phyloP scores from a whole-genome alignment of 2,888 invertebrate species.

The Drosophila neotestacea region DNA sequence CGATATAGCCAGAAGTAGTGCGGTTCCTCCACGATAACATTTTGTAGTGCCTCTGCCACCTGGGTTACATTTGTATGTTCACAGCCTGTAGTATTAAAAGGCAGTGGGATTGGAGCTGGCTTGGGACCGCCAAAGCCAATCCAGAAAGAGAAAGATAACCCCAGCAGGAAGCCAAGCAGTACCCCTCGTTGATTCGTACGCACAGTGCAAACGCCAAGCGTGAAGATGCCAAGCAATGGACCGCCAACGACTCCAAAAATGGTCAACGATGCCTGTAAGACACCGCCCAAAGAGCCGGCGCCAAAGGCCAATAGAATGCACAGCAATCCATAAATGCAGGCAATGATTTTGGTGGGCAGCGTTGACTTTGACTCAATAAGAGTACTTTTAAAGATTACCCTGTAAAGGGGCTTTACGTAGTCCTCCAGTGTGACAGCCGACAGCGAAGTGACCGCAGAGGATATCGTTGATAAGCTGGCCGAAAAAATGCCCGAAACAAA shows the following conservation, averaged over 20 bases:
- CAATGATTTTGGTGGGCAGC: conserved; percentile 89
- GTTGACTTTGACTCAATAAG: conserved; percentile 86
- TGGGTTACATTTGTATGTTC: conserved; percentile 41
- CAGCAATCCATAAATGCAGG: conserved; percentile 90
- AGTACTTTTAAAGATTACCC: conserved; percentile 83
- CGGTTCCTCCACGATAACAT: conserved; percentile 19
- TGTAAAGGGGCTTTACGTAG: conserved; percentile 89
- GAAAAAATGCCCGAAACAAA: conserved; percentile 97
- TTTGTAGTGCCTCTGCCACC: conserved; percentile 28
- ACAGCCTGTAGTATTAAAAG: conserved; percentile 88
- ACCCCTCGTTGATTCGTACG: conserved; percentile 91
- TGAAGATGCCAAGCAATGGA: conserved; percentile 93
- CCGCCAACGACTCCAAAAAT: conserved; percentile 96
- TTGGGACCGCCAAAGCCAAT: conserved; percentile 94
- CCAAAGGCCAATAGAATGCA: conserved; percentile 93
- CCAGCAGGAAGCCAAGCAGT: conserved; percentile 88
- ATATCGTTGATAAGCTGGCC: conserved; percentile 95
- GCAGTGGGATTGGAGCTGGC: conserved; percentile 87
- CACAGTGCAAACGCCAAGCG: conserved; percentile 93
- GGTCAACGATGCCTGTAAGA: conserved; percentile 93
- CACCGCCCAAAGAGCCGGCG: conserved; percentile 92
- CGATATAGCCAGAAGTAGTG: conserved; percentile 87
- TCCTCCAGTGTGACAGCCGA: conserved; percentile 96
- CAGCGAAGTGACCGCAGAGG: conserved; percentile 95
- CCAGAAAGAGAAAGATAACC: conserved; percentile 91